Conservation (phyloP, 2,113 vertebrate species). For the Sus scrofa region T2T-Sscrofa CM000812.6:73633001-73633500, state of each 20-base stretch:
- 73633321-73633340: neutral
- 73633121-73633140: neutral
- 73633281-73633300: neutral
- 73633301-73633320: neutral
- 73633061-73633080: neutral
- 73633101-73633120: neutral
- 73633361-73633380: constrained; percentile 9
- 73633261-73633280: constrained; percentile 8
- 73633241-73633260: neutral
- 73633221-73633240: neutral
- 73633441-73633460: neutral
- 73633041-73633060: neutral
- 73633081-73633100: neutral
- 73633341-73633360: neutral
- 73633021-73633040: neutral
- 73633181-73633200: constrained; percentile 8
- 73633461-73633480: neutral
- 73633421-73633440: neutral
- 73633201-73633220: neutral
- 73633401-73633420: neutral
- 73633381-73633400: neutral
- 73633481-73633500: neutral
- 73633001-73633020: neutral
- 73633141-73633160: neutral
- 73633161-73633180: neutral